These are phyloP conservation scores for Corapipo altera DNA, from an alignment of 2,113 vertebrate genomes.

Conservation along the genomic window DNA sequence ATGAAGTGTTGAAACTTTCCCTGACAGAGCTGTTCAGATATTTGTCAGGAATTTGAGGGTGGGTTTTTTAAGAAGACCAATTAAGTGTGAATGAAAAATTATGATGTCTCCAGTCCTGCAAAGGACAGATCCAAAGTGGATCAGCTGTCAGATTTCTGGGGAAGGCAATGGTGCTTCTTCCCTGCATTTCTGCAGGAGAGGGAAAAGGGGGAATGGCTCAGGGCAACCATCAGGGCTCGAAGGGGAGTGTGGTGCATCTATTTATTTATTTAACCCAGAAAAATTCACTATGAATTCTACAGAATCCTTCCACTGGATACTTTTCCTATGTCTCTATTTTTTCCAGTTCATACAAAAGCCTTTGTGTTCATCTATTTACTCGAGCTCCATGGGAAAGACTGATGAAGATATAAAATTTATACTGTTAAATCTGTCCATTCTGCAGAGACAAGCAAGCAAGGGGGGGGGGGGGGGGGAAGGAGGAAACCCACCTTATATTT, in stretches of 20 bases:
- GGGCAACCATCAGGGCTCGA: fast-evolving
- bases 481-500: background rate
- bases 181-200: background rate
- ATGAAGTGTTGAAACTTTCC: background rate
- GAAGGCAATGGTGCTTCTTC: background rate
- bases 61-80: background rate
- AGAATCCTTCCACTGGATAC: background rate
- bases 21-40: background rate
- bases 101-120: background rate
- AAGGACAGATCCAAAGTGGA: background rate
- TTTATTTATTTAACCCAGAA: background rate
- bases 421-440: background rate
- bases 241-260: background rate
- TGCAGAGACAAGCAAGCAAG: background rate
- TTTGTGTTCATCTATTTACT: background rate
- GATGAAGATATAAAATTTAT: background rate
- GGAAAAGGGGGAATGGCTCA: background rate
- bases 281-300: background rate
- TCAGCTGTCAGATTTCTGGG: background rate
- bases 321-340: background rate
- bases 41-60: background rate
- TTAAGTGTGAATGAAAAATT: background rate
- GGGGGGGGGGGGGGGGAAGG: background rate
- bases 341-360: background rate
- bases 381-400: background rate